phyloP scores from a whole-genome alignment of 2,797 vertebrate species.

The Xerus rutilus region DNA sequence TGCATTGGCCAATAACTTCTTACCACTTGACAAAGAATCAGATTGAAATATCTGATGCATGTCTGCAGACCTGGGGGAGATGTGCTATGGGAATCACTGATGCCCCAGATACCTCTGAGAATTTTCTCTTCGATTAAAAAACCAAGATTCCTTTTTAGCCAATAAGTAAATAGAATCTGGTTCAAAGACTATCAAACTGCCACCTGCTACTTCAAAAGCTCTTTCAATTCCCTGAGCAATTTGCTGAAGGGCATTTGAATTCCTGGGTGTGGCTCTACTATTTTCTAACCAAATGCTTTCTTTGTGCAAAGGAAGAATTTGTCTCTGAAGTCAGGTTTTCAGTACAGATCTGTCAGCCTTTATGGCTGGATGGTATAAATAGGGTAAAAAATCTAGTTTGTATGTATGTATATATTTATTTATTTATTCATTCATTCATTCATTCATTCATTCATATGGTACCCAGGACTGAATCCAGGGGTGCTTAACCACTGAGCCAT shows the following conservation, averaged over 20 bases:
- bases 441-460: no score
- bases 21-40: neutral
- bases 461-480: no score
- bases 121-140: slow-evolving; percentile 69
- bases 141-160: slow-evolving; percentile 64
- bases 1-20: neutral
- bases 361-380: neutral
- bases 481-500: no score
- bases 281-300: neutral
- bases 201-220: slow-evolving; percentile 76
- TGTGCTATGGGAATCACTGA: neutral
- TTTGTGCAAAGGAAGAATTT: neutral
- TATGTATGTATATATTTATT: no score
- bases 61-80: neutral
- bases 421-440: no score
- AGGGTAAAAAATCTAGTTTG: no score
- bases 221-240: slow-evolving; percentile 61
- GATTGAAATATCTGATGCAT: neutral
- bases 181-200: slow-evolving; percentile 65
- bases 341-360: neutral
- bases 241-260: slow-evolving; percentile 11
- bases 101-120: neutral
- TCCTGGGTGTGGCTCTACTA: slow-evolving; percentile 1
- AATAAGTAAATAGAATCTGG: slow-evolving; percentile 62
- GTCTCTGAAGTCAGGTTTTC: neutral